phyloP scores from a whole-genome alignment of 2,797 vertebrate species.

The Triplophysa yarkandensis region DNA sequence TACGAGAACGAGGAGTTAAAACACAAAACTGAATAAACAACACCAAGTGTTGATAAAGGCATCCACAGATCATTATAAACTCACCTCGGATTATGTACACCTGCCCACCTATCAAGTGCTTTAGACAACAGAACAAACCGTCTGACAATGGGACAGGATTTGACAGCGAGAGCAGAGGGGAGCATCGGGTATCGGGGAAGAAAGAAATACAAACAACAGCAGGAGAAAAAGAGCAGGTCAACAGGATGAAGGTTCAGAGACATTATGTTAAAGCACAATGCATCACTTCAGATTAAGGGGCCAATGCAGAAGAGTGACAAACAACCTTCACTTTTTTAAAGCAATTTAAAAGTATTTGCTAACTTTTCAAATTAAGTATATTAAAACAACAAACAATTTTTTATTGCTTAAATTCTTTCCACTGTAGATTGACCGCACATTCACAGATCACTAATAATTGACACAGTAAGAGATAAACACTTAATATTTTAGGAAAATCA shows the following conservation, averaged over 20 bases:
- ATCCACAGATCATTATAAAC: conserved; percentile 74
- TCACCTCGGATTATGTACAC: conserved; percentile 99
- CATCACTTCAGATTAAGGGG: conserved; percentile 57
- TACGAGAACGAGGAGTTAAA: background rate
- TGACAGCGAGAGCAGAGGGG: conserved; percentile 91
- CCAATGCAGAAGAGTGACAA: conserved; percentile 13
- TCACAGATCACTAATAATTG: background rate
- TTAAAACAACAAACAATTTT: background rate
- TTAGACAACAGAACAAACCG: conserved; percentile 99
- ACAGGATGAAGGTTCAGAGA: conserved; percentile 80
- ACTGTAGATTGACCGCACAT: too few species aligned
- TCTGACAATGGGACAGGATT: conserved; percentile 99
- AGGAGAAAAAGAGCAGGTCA: conserved; percentile 75
- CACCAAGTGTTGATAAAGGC: conserved; percentile 38
- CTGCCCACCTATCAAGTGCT: conserved; percentile 99
- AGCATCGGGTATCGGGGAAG: conserved; percentile 81
- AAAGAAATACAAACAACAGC: conserved; percentile 54
- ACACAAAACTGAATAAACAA: conserved; percentile 25
- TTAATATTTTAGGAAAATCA: background rate
- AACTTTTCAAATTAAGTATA: background rate
- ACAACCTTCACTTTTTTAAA: conserved; percentile 17
- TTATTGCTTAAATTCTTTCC: background rate
- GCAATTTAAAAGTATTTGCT: background rate
- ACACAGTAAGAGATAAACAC: background rate
- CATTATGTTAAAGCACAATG: conserved; percentile 61